A percentile compares a stretch with the other conserved stretches of the same genome.
phyloP scores from a whole-genome alignment of 2,113 vertebrate species.

The Aspiorhynchus laticeps region DNA sequence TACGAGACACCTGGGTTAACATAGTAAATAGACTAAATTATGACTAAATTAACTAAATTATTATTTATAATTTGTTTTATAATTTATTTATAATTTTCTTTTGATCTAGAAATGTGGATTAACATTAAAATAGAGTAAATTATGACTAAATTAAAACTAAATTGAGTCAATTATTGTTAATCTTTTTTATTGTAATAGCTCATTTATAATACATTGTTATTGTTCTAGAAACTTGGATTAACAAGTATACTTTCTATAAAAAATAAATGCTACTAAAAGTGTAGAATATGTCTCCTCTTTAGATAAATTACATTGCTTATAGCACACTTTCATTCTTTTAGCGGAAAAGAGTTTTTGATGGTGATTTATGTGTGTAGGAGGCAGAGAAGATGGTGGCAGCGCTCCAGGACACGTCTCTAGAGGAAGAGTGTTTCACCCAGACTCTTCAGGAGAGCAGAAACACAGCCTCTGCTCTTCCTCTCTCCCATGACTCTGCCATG shows the following conservation, averaged over 20 bases:
- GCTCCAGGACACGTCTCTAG: constrained; percentile 87
- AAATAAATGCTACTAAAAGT: not conserved
- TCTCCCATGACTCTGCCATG: constrained; percentile 89
- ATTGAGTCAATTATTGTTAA: too few relatives aligned
- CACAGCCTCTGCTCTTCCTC: constrained; percentile 86
- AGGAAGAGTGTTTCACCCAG: constrained; percentile 89
- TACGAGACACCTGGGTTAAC: too few relatives aligned
- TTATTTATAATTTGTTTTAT: too few relatives aligned
- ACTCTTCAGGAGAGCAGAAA: constrained; percentile 85
- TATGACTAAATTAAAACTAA: not conserved
- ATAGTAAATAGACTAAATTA: too few relatives aligned
- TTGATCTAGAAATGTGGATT: too few relatives aligned
- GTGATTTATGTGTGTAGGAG: constrained; percentile 73
- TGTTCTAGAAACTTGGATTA: not conserved
- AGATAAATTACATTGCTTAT: not conserved
- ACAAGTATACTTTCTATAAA: too few relatives aligned
- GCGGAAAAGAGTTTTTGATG: not conserved
- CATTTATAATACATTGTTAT: not conserved
- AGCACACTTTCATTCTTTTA: not conserved
- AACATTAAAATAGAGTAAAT: too few relatives aligned
- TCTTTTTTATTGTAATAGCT: not conserved
- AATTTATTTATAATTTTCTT: too few relatives aligned
- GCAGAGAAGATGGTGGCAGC: constrained; percentile 93
- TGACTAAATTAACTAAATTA: too few relatives aligned
- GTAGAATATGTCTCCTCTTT: not conserved